These are phyloP conservation scores for Aselliscus stoliczkanus DNA, from an alignment of 2,797 vertebrate genomes.

Conservation along the genomic window DNA sequence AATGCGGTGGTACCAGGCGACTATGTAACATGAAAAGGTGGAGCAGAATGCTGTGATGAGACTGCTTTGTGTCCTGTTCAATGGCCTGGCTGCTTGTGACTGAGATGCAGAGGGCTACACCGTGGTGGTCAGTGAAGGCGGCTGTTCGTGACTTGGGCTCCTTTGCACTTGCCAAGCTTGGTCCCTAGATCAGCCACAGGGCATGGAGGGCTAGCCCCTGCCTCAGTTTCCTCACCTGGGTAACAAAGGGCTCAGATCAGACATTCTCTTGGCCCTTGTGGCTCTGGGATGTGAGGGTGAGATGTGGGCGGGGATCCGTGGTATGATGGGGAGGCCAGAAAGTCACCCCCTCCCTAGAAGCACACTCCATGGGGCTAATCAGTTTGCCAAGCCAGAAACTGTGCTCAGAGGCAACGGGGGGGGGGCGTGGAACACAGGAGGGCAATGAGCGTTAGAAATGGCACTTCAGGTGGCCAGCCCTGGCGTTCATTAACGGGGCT, in stretches of 20 bases:
- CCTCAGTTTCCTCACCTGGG: neutral
- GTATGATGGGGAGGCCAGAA: neutral
- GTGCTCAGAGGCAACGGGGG: neutral
- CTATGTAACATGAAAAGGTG: neutral
- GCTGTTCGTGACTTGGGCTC: neutral
- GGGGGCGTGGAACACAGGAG: neutral
- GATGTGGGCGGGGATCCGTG: no score
- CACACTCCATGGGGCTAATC: neutral
- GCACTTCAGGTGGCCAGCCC: neutral
- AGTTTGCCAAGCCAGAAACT: neutral
- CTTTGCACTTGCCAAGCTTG: neutral
- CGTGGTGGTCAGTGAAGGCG: neutral
- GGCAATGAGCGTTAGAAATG: neutral
- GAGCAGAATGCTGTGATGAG: neutral
- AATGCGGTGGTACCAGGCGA: neutral
- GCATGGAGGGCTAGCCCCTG: neutral
- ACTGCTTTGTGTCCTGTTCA: rapidly evolving
- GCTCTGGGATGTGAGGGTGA: neutral
- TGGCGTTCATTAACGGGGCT: neutral
- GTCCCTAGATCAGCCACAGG: neutral
- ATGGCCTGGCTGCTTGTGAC: neutral
- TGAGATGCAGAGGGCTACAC: neutral
- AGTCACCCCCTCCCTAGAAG: neutral
- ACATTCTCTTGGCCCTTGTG: neutral
- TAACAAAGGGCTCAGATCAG: neutral